A percentile compares a stretch with the other conserved stretches of the same genome.
Conservation (phyloP, 2,888 invertebrate genomes). For the Zhengitettix transpicula region DNA sequence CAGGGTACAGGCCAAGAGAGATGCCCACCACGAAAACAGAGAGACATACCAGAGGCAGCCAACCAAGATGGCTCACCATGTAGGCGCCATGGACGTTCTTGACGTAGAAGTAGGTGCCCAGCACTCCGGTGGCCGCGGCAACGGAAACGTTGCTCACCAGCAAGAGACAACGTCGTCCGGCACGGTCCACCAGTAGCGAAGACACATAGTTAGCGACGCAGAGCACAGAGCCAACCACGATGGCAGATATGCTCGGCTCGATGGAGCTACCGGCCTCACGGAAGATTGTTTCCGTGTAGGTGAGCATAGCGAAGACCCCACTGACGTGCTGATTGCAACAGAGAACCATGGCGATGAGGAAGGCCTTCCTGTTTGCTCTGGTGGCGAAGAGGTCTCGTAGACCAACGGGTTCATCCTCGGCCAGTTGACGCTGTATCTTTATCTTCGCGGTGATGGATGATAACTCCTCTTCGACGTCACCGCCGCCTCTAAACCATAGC, state of each 20-base stretch:
- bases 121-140: background rate
- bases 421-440: background rate
- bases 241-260: background rate
- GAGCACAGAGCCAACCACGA: background rate
- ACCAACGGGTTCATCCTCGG: background rate
- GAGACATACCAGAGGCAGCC: background rate
- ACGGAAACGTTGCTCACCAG: background rate
- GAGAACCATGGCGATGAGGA: background rate
- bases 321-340: background rate
- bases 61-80: background rate
- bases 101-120: background rate
- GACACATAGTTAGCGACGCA: background rate
- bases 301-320: background rate
- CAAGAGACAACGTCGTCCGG: background rate
- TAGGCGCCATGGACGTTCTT: background rate
- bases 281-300: background rate
- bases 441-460: background rate
- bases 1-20: background rate
- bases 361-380: background rate
- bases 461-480: background rate
- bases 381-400: background rate
- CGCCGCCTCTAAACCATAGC: constrained; percentile 16
- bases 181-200: background rate
- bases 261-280: background rate
- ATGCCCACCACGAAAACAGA: background rate